Conservation (phyloP, 2,888 invertebrate genomes). For the Acanthacorydalis orientalis region DNA sequence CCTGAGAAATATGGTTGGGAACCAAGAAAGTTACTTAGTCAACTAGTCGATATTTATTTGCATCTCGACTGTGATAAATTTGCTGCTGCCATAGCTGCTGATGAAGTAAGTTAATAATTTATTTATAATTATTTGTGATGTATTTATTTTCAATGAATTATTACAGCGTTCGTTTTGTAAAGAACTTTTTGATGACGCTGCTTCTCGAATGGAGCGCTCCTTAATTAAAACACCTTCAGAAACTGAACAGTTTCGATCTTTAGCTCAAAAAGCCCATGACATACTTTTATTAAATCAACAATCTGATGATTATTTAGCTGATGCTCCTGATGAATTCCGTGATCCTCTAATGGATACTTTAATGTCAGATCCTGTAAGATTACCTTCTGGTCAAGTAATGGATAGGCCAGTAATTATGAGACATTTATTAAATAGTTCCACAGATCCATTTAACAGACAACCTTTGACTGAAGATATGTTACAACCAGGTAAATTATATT, state of each 20-base stretch:
- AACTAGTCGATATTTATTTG: conserved; percentile 91
- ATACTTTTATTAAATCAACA: conserved; percentile 69
- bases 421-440: conserved; percentile 87
- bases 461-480: conserved; percentile 88
- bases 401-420: conserved; percentile 85
- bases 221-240: conserved; percentile 72
- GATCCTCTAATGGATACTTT: conserved; percentile 96
- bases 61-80: conserved; percentile 86
- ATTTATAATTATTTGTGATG: background rate
- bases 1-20: conserved; percentile 97
- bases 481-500: conserved; percentile 50
- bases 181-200: conserved; percentile 83
- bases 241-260: conserved; percentile 66
- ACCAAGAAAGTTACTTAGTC: conserved; percentile 76
- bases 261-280: conserved; percentile 61
- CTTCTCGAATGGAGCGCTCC: conserved; percentile 61
- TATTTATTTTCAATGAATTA: conserved; percentile 3
- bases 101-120: conserved; percentile 51
- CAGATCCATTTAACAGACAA: conserved; percentile 96
- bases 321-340: conserved; percentile 91
- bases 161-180: conserved; percentile 79
- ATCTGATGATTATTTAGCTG: conserved; percentile 81
- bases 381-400: conserved; percentile 84
- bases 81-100: conserved; percentile 82
- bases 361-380: conserved; percentile 86